Base-by-base conservation (phyloP, 2,888 invertebrate genomes). In the Dyspetes luteomarginatus region DNA sequence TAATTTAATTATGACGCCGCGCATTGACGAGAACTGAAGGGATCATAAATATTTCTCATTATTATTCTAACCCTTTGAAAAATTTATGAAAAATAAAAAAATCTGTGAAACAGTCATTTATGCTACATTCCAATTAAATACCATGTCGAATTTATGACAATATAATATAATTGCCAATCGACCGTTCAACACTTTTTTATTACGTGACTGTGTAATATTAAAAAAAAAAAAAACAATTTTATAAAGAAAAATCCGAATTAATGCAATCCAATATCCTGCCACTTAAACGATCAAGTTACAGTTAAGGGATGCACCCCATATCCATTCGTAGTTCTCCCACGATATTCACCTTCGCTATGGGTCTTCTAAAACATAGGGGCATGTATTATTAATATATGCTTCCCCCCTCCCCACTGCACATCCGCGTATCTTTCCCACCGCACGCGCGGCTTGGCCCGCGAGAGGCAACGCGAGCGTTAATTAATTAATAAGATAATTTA, bases 401-500 rank as follows among this genome's bases (percentile, higher is more conserved):
- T 24, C 50, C 12, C 2, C 17, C 41, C 60, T 50, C 12, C 22
- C 68, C 56, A 81, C 65, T 68, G 78, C 75, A 64, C 78, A 69
- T 79, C 74, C 58, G 28, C 77, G 55, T 76, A 55, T 75, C 80
- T 74, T 64, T 80, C 75, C 52, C 41, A 68, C 65, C 67, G 45
- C 45, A 48, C 78, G 65, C 74, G 82, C 72, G 56, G 50, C 64
- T 73, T 56, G 68, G 58, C 52, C n/a, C n/a, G 62, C 50, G 50
- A 45, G 74, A 43, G 67, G 76, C 52, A 72, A 78, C 75, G 73
- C 81, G 75, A 81, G 83, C 84, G 83, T 84, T 86, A 84, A 86
- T 86, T 86, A 86, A 86, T 86, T 85, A 85, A 86, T 85, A 82
- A 86, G 86, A 86, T 86, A 86, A 86, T 87, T 86, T 83, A 76